phyloP scores from a whole-genome alignment of 2,888 invertebrate species.

The Sericinus montela region DNA sequence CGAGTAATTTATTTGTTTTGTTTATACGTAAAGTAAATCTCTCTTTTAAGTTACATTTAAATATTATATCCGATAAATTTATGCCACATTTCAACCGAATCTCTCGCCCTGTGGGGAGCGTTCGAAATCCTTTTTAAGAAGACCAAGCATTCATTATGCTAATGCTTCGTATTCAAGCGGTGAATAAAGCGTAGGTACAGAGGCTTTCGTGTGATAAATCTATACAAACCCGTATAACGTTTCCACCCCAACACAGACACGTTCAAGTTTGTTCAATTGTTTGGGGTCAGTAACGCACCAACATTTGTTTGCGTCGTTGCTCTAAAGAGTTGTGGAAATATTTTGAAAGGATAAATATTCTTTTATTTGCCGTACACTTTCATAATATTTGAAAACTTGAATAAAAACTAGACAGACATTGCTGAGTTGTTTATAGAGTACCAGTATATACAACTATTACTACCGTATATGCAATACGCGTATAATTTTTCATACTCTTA shows the following conservation, averaged over 20 bases:
- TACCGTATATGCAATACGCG: no score
- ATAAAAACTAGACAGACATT: no score
- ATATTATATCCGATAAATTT: constrained; percentile 13
- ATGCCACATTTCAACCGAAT: constrained; percentile 14
- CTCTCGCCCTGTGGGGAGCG: constrained; percentile 1
- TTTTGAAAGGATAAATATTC: constrained; percentile 4
- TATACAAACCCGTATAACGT: constrained; percentile 9
- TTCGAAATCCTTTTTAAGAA: constrained; percentile 14
- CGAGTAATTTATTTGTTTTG: no score
- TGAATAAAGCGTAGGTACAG: constrained; percentile 9
- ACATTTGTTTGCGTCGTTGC: constrained; percentile 9
- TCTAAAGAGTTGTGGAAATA: not conserved
- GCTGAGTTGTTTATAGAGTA: no score
- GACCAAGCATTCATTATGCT: constrained; percentile 18
- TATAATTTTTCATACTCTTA: no score
- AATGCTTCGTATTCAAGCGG: constrained; percentile 16
- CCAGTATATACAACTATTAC: no score
- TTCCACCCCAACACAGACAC: constrained; percentile 6
- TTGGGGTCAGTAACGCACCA: constrained; percentile 13
- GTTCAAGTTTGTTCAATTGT: constrained; percentile 6
- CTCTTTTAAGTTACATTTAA: constrained; percentile 5
- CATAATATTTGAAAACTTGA: no score
- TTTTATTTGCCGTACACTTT: not conserved
- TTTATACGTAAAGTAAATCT: no score
- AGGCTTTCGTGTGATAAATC: constrained; percentile 16